phyloP scores from a whole-genome alignment of 2,888 invertebrate species.

The Chloroclystis v-ata region DNA sequence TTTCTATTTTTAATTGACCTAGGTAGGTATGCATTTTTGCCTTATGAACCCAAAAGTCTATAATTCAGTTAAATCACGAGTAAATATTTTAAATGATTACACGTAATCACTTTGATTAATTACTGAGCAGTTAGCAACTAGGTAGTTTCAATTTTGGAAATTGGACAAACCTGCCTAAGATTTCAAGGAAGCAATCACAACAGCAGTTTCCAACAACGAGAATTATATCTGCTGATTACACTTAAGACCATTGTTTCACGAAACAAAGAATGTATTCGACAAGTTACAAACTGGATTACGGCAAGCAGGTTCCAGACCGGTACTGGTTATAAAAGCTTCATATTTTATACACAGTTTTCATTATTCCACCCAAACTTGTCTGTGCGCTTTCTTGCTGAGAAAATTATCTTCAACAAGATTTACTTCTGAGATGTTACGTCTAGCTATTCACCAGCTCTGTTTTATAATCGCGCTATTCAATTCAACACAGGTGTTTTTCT shows the following conservation, averaged over 20 bases:
- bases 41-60: too few species aligned
- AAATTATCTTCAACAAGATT: slow-evolving; percentile 3
- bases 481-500: not conserved
- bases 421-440: not conserved
- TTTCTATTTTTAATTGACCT: slow-evolving; percentile 22
- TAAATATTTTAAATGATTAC: too few species aligned
- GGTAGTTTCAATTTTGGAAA: too few species aligned
- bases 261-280: slow-evolving; percentile 21
- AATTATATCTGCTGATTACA: slow-evolving; percentile 1
- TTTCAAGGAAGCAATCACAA: not conserved
- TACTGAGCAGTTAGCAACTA: too few species aligned
- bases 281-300: slow-evolving; percentile 26
- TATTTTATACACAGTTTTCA: slow-evolving; percentile 21
- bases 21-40: not conserved
- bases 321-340: slow-evolving; percentile 23
- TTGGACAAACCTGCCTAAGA: too few species aligned
- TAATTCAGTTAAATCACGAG: too few species aligned
- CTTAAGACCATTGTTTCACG: slow-evolving; percentile 15
- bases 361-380: slow-evolving; percentile 18
- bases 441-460: not conserved
- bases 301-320: slow-evolving; percentile 15
- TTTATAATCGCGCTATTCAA: not conserved
- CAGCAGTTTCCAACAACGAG: not conserved
- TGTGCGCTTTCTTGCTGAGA: slow-evolving; percentile 23
- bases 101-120: too few species aligned